These are phyloP conservation scores for Chaitophorus viminalis DNA, from an alignment of 2,888 invertebrate genomes.

Conservation along the genomic window DNA sequence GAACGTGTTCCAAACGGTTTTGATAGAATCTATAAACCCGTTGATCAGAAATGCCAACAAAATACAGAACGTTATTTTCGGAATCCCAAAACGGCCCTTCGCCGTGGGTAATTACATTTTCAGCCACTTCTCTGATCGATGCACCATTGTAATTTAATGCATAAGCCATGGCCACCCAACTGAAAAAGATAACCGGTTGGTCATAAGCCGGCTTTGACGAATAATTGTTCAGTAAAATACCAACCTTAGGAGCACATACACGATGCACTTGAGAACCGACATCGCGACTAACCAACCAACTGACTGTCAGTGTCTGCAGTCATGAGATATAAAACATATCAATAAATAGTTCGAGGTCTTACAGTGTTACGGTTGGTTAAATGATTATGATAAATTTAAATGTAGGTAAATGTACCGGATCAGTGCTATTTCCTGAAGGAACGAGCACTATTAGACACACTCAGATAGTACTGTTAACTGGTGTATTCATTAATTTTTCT, in stretches of 20 bases:
- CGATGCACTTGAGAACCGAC: conserved; percentile 25
- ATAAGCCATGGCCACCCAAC: neutral
- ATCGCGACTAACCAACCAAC: conserved; percentile 4
- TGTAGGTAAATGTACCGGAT: neutral
- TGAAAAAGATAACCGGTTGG: neutral
- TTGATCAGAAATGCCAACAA: conserved; percentile 72
- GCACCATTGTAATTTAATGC: conserved; percentile 9
- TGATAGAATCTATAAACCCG: conserved; percentile 70
- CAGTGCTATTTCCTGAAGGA: neutral
- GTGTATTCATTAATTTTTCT: neutral
- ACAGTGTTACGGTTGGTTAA: neutral
- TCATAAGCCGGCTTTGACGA: neutral
- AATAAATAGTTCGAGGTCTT: neutral
- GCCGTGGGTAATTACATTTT: conserved; percentile 67
- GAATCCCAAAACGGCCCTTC: conserved; percentile 76
- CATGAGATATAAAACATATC: neutral
- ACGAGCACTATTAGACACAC: neutral
- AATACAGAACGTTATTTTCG: conserved; percentile 71
- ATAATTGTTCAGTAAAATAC: neutral
- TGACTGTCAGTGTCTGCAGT: neutral
- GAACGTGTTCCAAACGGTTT: conserved; percentile 69
- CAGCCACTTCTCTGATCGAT: neutral
- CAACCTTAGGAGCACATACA: conserved; percentile 32
- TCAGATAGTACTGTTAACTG: neutral
- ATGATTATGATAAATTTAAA: neutral